These are phyloP conservation scores for Indicator indicator DNA, from an alignment of 2,113 vertebrate species.

Conservation along the genomic window DNA sequence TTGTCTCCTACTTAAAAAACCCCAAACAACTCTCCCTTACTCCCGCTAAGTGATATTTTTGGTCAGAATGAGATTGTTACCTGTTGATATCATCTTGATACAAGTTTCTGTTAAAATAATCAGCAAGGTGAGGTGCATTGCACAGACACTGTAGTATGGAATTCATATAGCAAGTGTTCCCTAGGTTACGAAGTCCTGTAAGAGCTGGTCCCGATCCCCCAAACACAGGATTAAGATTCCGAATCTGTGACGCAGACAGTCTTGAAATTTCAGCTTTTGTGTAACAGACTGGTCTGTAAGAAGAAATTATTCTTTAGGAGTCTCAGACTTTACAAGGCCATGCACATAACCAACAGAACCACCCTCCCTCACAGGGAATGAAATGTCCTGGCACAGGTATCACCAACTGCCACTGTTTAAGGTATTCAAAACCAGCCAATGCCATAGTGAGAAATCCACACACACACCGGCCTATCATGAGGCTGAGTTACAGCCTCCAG, in stretches of 20 bases:
- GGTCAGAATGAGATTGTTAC: slow-evolving; percentile 63
- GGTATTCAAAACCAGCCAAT: not conserved
- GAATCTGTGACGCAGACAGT: slow-evolving; percentile 92
- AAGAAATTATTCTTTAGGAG: not conserved
- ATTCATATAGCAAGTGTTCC: slow-evolving; percentile 99
- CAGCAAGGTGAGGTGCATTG: slow-evolving; percentile 89
- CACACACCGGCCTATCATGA: not conserved
- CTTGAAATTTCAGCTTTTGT: slow-evolving; percentile 90
- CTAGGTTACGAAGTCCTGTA: slow-evolving; percentile 94
- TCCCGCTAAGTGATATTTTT: not conserved
- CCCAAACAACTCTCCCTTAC: not conserved
- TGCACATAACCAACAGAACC: not conserved
- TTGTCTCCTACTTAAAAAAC: not conserved
- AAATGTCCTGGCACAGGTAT: not conserved
- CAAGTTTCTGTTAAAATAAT: slow-evolving; percentile 93
- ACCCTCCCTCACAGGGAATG: not conserved
- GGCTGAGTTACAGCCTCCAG: not conserved
- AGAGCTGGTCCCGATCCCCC: slow-evolving; percentile 90
- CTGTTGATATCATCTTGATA: slow-evolving; percentile 97
- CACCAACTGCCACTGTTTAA: not conserved
- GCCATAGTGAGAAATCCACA: not conserved
- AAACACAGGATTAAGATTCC: slow-evolving; percentile 93
- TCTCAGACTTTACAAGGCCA: not conserved
- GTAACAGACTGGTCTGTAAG: slow-evolving; percentile 73
- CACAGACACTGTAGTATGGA: slow-evolving; percentile 98